phyloP scores from a whole-genome alignment of 2,797 vertebrate genomes.

The Lindbergichthys nudifrons region DNA sequence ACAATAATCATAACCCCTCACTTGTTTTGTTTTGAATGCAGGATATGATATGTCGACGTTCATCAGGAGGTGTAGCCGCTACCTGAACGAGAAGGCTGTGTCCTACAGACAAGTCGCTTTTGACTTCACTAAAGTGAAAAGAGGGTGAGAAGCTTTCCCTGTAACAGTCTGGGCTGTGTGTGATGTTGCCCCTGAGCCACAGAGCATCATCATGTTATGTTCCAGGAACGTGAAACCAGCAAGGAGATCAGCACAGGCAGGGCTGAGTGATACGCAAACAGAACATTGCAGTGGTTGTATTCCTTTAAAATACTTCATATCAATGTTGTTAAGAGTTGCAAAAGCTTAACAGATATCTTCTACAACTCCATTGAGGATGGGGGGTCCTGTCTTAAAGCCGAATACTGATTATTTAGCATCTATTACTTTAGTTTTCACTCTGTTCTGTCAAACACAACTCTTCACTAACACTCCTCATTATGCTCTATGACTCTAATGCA shows the following conservation, averaged over 20 bases:
- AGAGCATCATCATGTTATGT: neutral
- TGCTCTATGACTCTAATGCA: neutral
- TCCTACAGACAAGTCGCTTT: conserved; percentile 97
- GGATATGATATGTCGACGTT: conserved; percentile 97
- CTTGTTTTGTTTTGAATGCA: conserved; percentile 63
- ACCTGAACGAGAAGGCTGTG: conserved; percentile 96
- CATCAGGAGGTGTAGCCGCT: conserved; percentile 94
- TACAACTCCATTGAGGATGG: neutral
- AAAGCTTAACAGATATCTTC: neutral
- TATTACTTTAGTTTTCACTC: neutral
- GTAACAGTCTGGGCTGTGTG: neutral
- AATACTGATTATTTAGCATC: neutral
- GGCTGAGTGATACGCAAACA: neutral
- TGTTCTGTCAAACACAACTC: neutral
- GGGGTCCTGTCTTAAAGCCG: neutral
- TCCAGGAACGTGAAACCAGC: neutral
- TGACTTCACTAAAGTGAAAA: conserved; percentile 98
- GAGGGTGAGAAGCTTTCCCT: conserved; percentile 87
- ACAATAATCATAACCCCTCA: neutral
- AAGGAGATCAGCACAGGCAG: neutral
- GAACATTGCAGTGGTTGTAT: neutral
- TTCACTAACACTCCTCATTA: neutral
- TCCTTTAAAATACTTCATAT: conserved; percentile 1
- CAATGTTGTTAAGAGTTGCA: conserved; percentile 19
- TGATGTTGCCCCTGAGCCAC: neutral